Evolutionary conservation across 2,888 invertebrate species (phyloP).

Genomic region (Ectemnius lituratus): DNA sequence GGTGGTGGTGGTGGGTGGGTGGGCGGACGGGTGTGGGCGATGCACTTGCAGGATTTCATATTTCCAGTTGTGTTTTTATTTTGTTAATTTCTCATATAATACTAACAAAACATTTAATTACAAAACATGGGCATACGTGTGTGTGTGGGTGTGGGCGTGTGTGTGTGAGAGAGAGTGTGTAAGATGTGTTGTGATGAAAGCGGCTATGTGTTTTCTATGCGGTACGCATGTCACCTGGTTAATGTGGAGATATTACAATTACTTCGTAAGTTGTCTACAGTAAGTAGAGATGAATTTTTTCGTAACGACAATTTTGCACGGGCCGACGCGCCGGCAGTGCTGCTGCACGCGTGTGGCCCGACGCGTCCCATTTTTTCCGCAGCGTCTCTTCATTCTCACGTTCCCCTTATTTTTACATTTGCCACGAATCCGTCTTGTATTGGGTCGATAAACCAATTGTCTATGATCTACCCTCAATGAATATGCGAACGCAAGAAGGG

Average conservation of each 20-base stretch:
- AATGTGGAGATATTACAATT: conserved; percentile 70
- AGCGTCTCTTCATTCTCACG: conserved; percentile 40
- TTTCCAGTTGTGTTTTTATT: conserved; percentile 68
- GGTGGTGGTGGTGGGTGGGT: background rate
- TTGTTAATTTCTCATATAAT: conserved; percentile 73
- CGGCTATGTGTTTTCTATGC: conserved; percentile 70
- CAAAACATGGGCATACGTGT: conserved; percentile 71
- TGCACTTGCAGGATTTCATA: conserved; percentile 47
- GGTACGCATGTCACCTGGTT: conserved; percentile 71
- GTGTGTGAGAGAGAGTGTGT: conserved; percentile 52
- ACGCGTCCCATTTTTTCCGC: conserved; percentile 49
- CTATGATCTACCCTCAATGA: conserved; percentile 53
- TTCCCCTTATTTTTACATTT: conserved; percentile 37
- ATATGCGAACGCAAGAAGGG: conserved; percentile 66
- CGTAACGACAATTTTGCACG: conserved; percentile 68
- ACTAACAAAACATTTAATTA: conserved; percentile 76
- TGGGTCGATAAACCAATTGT: conserved; percentile 37
- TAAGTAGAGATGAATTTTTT: conserved; percentile 65
- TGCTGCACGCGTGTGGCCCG: conserved; percentile 57
- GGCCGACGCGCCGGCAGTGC: no score
- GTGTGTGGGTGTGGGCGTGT: conserved; percentile 49
- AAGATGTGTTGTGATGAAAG: conserved; percentile 68
- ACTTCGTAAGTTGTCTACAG: conserved; percentile 69
- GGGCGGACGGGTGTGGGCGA: background rate
- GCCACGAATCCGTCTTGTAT: conserved; percentile 39